Base-by-base conservation (phyloP, 2,797 vertebrate genomes). In the Aselliscus stoliczkanus region DNA sequence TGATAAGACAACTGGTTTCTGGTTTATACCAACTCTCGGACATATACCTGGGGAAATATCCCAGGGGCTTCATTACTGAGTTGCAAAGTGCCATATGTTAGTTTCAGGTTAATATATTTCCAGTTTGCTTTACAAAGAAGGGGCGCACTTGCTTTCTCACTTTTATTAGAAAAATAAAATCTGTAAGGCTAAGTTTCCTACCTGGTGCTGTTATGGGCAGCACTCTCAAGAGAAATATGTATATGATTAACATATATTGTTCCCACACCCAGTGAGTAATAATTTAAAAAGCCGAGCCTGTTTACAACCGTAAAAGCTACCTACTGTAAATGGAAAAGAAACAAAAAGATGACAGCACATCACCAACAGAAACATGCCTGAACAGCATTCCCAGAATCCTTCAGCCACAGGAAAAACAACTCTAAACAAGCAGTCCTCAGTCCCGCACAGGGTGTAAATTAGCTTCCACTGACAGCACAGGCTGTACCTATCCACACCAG, bases 321-420 rank as follows among this genome's bases (percentile, higher is more conserved):
- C 34, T 27, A 69, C 70, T 73, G 56, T 84, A 77, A 94, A 84
- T 77, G 86, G 84, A 87, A 87, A 42, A 42, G 42, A 42, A 42
- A 42, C 6, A 42, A 54, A 92, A 89, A 44, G 93, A 76, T 64
- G 87, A 77, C 39, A 67, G 86, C 47, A 76, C n/a, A 12, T 50
- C 5, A 18, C 80, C 58, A n/a, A 87, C 73, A 27, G 50, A 70
- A 84, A 92, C 81, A 15, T 44, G 94, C 82, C 92, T 2, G n/a
- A 54, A 82, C 90, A 90, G 58, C 79, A 47, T 76, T 75, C 90
- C 90, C 92, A 82, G 80, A 94, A 90, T 75, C 93, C 73, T 54
- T 56, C 0, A n/a, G 73, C 75, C 73, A 52, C n/a, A 29, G 95
- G 88, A 92, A 69, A 83, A 95, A 94, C 94, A 97, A 8, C 93